These are phyloP conservation scores for Cavia porcellus DNA, from an alignment of 2,113 vertebrate genomes.

Conservation along the genomic window DNA sequence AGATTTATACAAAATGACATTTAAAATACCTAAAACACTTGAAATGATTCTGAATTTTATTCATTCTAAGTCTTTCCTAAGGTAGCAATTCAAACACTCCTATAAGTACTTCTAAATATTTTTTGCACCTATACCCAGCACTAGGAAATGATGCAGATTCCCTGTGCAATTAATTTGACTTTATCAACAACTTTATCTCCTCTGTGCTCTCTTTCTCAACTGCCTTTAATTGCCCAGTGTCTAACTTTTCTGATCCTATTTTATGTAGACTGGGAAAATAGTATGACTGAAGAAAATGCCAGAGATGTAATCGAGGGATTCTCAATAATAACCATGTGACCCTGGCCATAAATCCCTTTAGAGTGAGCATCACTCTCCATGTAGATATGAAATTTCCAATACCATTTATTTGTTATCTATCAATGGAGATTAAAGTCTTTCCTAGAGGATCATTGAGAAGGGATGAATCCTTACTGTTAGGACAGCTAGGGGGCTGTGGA, in stretches of 20 bases:
- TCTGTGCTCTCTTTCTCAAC: not conserved
- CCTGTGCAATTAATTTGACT: not conserved
- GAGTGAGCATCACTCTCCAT: slow-evolving; percentile 63
- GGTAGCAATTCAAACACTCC: not conserved
- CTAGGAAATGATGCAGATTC: not conserved
- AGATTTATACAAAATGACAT: not conserved
- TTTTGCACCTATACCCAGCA: not conserved
- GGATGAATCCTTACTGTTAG: not conserved
- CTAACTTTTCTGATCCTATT: slow-evolving; percentile 29
- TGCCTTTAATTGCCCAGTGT: not conserved
- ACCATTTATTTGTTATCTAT: slow-evolving; percentile 63
- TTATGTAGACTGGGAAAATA: not conserved
- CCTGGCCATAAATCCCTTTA: slow-evolving; percentile 58
- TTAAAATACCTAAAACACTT: slow-evolving; percentile 35
- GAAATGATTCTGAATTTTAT: not conserved
- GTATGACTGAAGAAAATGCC: slow-evolving; percentile 34
- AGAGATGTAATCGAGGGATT: slow-evolving; percentile 56
- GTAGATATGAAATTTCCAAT: slow-evolving; percentile 42
- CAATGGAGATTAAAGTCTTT: slow-evolving; percentile 56
- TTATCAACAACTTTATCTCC: not conserved
- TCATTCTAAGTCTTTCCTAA: not conserved
- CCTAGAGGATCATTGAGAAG: not conserved
- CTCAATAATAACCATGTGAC: slow-evolving; percentile 55
- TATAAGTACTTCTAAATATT: slow-evolving; percentile 11
- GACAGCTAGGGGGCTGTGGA: not conserved